phyloP scores from a whole-genome alignment of 2,797 vertebrate species.

The Lepilemur ruficaudatus region DNA sequence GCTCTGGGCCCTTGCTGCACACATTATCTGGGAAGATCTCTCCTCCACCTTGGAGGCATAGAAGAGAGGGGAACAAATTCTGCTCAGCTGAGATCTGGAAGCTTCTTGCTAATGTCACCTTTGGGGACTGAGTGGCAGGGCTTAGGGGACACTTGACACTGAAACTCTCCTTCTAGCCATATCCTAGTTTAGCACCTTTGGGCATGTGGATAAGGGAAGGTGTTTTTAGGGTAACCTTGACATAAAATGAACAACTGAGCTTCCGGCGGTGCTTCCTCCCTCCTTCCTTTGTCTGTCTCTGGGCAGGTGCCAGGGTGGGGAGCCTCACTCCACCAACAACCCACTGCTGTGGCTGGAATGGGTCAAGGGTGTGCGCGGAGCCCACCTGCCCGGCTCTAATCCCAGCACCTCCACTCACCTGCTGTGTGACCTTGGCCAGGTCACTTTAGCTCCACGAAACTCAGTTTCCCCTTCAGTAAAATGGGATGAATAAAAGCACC shows the following conservation, averaged over 20 bases:
- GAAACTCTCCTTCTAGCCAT: neutral
- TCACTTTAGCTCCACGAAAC: neutral
- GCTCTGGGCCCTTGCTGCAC: neutral
- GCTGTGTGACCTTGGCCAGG: neutral
- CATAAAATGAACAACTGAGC: neutral
- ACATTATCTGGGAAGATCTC: conserved; percentile 42
- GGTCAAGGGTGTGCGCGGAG: neutral
- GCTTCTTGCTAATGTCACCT: conserved; percentile 38
- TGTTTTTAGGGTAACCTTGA: neutral
- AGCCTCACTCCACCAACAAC: accelerated
- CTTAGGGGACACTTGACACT: neutral
- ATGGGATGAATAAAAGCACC: neutral
- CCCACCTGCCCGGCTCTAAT: neutral
- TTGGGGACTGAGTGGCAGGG: conserved; percentile 22
- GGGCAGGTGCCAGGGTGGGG: neutral
- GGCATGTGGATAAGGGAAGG: neutral
- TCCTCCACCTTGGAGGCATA: accelerated
- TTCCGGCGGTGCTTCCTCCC: accelerated
- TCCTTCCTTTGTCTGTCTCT: neutral
- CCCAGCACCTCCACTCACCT: neutral
- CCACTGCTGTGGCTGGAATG: neutral
- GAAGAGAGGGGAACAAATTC: neutral
- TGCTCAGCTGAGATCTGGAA: neutral
- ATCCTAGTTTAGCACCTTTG: neutral
- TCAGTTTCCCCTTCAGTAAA: neutral